These are phyloP conservation scores for Physeter macrocephalus DNA, from an alignment of 2,113 vertebrate species.

Conservation along the genomic window DNA sequence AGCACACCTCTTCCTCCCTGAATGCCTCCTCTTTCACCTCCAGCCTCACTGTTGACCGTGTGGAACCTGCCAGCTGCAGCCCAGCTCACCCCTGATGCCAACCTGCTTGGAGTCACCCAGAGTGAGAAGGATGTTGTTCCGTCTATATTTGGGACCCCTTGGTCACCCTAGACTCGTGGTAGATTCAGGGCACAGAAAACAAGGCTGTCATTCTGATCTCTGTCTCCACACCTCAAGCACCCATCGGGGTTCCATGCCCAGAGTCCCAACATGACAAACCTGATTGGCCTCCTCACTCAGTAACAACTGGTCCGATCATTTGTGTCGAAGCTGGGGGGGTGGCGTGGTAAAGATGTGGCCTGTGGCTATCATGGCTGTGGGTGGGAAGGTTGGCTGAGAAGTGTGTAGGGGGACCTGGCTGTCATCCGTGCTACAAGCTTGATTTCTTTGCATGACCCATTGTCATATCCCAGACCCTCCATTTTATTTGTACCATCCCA, in stretches of 20 bases:
- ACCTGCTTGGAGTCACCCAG: not conserved
- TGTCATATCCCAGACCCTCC: not conserved
- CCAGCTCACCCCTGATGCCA: not conserved
- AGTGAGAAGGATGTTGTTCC: not conserved
- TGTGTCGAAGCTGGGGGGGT: not conserved
- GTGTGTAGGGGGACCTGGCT: no score
- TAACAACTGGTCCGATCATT: no score
- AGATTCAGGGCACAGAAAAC: not conserved
- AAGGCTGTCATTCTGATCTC: no score
- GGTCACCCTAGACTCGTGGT: not conserved
- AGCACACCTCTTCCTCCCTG: not conserved
- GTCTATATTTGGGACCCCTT: not conserved
- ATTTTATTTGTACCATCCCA: no score
- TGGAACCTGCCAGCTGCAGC: not conserved
- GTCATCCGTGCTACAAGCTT: not conserved
- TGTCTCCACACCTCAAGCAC: not conserved
- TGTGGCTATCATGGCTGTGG: no score
- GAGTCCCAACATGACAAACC: not conserved
- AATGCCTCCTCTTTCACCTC: not conserved
- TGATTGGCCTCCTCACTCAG: not conserved
- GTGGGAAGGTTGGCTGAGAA: not conserved
- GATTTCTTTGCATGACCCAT: not conserved
- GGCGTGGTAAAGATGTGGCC: not conserved
- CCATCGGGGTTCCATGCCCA: not conserved
- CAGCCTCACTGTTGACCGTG: not conserved